These are phyloP conservation scores for Rhagoletis zephyria DNA, from an alignment of 1,140 invertebrate genomes.

Conservation along the genomic window DNA sequence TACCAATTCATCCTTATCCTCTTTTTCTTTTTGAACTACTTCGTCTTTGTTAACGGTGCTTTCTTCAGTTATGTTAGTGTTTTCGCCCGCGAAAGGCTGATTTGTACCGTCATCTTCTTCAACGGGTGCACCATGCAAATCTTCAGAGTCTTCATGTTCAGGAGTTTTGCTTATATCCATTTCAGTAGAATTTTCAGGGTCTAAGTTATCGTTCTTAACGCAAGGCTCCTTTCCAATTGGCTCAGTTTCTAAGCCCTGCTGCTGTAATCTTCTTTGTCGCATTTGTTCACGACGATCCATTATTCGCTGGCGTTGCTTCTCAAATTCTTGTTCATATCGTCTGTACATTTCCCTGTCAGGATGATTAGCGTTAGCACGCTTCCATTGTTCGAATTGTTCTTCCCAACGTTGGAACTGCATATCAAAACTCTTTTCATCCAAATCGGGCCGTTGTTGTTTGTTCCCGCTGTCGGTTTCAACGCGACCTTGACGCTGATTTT, in stretches of 20 bases:
- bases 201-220: background rate
- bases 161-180: background rate
- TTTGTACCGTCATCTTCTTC: slow-evolving; percentile 11
- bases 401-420: slow-evolving; percentile 89
- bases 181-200: background rate
- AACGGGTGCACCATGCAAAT: background rate
- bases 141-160: background rate
- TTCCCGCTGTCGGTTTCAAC: background rate
- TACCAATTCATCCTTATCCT: background rate
- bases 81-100: background rate
- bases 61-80: background rate
- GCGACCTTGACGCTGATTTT: background rate
- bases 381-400: slow-evolving; percentile 88
- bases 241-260: slow-evolving; percentile 48
- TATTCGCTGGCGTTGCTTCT: slow-evolving; percentile 83
- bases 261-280: slow-evolving; percentile 76
- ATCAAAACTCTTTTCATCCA: slow-evolving; percentile 86
- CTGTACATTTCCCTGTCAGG: slow-evolving; percentile 87
- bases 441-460: slow-evolving; percentile 67
- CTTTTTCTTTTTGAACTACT: background rate
- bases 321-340: slow-evolving; percentile 88
- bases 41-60: background rate
- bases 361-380: slow-evolving; percentile 87
- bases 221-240: background rate
- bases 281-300: slow-evolving; percentile 85